A percentile compares a stretch with the other conserved stretches of the same genome.
These are phyloP conservation scores for Catostylus mosaicus DNA, from an alignment of 30 jellyfish, hydroid and myxozoan species.

Conservation along the genomic window DNA sequence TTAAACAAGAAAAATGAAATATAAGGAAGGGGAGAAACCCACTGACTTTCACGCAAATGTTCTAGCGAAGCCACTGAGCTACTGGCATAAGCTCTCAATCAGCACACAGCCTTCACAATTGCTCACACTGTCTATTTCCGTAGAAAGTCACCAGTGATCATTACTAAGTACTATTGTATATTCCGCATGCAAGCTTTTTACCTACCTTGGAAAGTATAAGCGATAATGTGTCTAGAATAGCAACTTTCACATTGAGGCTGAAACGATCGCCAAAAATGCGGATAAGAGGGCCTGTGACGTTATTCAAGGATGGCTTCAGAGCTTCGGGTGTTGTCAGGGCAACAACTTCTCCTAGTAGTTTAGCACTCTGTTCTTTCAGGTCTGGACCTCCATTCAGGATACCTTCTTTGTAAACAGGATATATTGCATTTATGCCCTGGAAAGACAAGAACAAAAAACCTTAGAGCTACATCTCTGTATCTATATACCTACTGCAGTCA, in stretches of 20 bases:
- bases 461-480: too few species aligned
- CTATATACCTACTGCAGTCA: too few species aligned
- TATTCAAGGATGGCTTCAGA: constrained; percentile 83
- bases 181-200: too few species aligned
- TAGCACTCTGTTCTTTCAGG: constrained; percentile 89
- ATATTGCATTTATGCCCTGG: constrained; percentile 90
- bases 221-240: constrained; percentile 82
- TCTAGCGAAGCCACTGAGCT: too few species aligned
- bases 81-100: too few species aligned
- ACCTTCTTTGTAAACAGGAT: constrained; percentile 95
- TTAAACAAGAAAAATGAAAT: too few species aligned
- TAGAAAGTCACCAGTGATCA: too few species aligned
- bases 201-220: constrained; percentile 82
- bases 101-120: too few species aligned
- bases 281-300: constrained; percentile 96
- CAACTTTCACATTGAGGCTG: constrained; percentile 91
- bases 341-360: constrained; percentile 86
- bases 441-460: background rate
- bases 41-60: too few species aligned
- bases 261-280: constrained; percentile 94
- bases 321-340: constrained; percentile 91
- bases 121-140: too few species aligned
- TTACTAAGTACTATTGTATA: too few species aligned
- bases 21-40: too few species aligned
- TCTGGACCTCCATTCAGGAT: constrained; percentile 93